Percentiles rank a stretch among this genome's conserved stretches.
Evolutionary conservation across 1,140 invertebrate species (phyloP).

Genomic region (Megathymus violae): DNA sequence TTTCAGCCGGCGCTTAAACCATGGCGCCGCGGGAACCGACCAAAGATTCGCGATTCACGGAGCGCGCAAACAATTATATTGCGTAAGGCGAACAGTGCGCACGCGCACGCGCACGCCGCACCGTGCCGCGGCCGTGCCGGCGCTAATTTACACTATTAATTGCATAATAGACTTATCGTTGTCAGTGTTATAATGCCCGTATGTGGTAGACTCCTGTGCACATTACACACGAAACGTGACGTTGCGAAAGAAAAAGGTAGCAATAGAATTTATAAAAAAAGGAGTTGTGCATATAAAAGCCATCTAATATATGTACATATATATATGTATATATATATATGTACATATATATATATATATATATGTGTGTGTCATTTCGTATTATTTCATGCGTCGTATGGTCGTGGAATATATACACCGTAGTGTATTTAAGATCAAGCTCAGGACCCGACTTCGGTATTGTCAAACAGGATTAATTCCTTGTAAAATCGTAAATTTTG

Average conservation of each 20-base stretch:
- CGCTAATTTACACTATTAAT: constrained; percentile 48
- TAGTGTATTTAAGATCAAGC: too few species aligned
- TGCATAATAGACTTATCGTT: constrained; percentile 49
- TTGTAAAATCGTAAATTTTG: too few species aligned
- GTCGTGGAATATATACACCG: too few species aligned
- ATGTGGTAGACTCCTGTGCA: constrained; percentile 21
- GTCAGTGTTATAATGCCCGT: constrained; percentile 17
- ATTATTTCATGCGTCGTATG: too few species aligned
- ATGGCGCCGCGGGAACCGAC: constrained; percentile 29
- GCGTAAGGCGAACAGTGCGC: constrained; percentile 41
- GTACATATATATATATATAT: too few species aligned
- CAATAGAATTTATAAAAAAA: too few species aligned
- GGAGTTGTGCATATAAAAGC: too few species aligned
- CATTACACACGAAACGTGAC: constrained; percentile 3
- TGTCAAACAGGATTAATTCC: too few species aligned
- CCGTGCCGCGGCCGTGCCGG: constrained; percentile 38
- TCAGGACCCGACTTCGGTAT: too few species aligned
- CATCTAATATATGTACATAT: too few species aligned
- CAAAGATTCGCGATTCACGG: constrained; percentile 46
- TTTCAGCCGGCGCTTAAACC: constrained; percentile 22
- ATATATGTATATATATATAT: too few species aligned
- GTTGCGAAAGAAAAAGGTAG: constrained; percentile 24
- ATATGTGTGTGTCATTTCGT: too few species aligned
- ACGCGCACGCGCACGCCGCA: constrained; percentile 43
- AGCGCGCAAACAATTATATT: constrained; percentile 50